phyloP scores from a whole-genome alignment of 2,888 invertebrate genomes.

The Notodonta ziczac region DNA sequence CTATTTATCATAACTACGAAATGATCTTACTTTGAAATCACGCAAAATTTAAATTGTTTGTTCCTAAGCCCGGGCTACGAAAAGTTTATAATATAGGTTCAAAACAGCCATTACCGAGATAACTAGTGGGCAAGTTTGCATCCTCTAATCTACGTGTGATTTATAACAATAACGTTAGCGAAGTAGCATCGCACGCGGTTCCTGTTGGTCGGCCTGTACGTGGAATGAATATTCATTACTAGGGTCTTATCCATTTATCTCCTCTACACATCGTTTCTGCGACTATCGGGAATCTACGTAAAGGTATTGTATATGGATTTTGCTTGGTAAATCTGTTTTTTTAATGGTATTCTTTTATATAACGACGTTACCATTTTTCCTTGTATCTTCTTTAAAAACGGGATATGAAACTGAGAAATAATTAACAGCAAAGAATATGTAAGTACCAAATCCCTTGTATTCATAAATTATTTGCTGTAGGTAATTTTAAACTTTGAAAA shows the following conservation, averaged over 20 bases:
- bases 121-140: not conserved
- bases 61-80: not conserved
- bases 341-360: no score
- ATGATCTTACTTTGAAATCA: no score
- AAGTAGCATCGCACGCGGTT: slow-evolving; percentile 24
- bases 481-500: no score
- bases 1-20: no score
- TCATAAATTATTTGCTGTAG: no score
- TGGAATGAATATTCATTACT: slow-evolving; percentile 46
- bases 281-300: not conserved
- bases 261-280: slow-evolving; percentile 10
- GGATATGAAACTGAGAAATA: no score
- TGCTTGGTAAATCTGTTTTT: no score
- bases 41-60: no score
- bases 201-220: slow-evolving; percentile 34
- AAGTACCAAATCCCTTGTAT: no score
- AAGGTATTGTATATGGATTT: not conserved
- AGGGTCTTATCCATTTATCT: slow-evolving; percentile 36
- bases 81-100: not conserved
- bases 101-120: not conserved
- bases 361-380: no score
- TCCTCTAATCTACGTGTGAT: slow-evolving; percentile 4
- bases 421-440: no score
- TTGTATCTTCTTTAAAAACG: no score
- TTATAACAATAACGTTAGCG: slow-evolving; percentile 21